Base-by-base conservation (phyloP, 2,113 vertebrate genomes). In the Chaetodon auriga region DNA sequence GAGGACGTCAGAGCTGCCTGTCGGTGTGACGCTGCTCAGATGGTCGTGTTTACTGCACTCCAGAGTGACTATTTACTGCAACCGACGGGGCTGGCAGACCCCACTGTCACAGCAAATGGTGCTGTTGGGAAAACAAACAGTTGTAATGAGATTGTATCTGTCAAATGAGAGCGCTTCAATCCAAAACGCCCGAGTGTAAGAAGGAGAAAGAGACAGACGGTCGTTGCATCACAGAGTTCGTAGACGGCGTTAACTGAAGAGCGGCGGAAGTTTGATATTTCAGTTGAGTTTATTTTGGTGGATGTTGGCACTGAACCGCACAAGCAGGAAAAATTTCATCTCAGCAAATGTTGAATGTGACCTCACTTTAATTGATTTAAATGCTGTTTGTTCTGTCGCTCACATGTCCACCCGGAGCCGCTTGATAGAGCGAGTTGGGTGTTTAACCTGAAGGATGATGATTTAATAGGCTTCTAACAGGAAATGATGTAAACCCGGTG, bases 111-210 rank as follows among this genome's bases (percentile, higher is more conserved):
- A 92, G 92, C 93, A 94, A 93, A 94, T 94, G 94, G 92, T 81
- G 77, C 90, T 95, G 92, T 94, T 93, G 93, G 93, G 90, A 92
- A 93, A 95, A 94, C 93, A 95, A 89, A 89, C 88, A 88, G 87
- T 88, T 87, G 89, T 87, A 86, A 86, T 84, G 87, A 93, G 87
- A 82, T 89, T 71, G 75, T 64, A 80, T 92, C 87, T 83, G 84
- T 91, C 88, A 85, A 79, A 80, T 53, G 80, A 87, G 80, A 83
- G 38, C 43, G 54, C 69, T 60, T 81, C 55, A n/a, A 10, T 81
- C 75, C 43, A 36, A 60, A 70, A 36, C 61, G 53, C 41, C 12
- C 12, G 19, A 57, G 68, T 1, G 13, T 43, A 45, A 18, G 15
- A 54, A 6, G 74, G 81, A 66, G 57, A 8, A 16, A 35, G 46